phyloP scores from a whole-genome alignment of 92 coral and sea anemone genomes.

The Pocillopora grandis region DNA sequence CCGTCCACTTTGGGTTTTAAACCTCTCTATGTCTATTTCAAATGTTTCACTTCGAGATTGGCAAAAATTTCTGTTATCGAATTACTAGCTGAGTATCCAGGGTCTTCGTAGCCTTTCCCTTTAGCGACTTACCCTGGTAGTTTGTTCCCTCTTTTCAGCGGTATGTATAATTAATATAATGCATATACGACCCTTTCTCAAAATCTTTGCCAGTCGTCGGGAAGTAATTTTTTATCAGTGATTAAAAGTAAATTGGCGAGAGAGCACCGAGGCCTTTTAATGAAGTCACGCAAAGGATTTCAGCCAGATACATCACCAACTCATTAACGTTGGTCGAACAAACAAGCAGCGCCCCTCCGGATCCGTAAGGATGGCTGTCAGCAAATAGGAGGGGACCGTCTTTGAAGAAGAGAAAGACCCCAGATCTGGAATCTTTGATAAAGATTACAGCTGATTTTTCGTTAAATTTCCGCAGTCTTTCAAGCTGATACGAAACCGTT shows the following conservation, averaged over 20 bases:
- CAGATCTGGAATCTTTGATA: slow-evolving; percentile 53
- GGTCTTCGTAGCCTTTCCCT: no score
- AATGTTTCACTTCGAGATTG: no score
- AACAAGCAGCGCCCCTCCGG: slow-evolving; percentile 58
- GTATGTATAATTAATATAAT: no score
- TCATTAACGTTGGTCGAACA: slow-evolving; percentile 23
- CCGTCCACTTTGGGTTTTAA: no score
- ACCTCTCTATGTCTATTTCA: no score
- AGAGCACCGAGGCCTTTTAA: slow-evolving; percentile 26
- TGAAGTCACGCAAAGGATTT: slow-evolving; percentile 10
- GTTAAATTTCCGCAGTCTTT: slow-evolving; percentile 18
- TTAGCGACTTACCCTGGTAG: no score
- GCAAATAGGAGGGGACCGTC: slow-evolving; percentile 57
- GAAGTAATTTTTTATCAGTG: neutral
- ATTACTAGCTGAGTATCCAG: no score
- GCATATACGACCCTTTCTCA: no score
- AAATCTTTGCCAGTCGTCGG: neutral
- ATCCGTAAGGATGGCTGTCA: slow-evolving; percentile 58
- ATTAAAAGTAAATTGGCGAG: slow-evolving; percentile 8
- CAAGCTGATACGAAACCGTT: slow-evolving; percentile 45
- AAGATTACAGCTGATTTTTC: slow-evolving; percentile 41
- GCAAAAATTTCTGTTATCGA: no score
- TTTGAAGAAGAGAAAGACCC: slow-evolving; percentile 48
- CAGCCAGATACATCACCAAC: slow-evolving; percentile 10
- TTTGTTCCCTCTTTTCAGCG: no score